Base-by-base conservation (phyloP, 2,888 invertebrate genomes). In the Netelia inedita region DNA sequence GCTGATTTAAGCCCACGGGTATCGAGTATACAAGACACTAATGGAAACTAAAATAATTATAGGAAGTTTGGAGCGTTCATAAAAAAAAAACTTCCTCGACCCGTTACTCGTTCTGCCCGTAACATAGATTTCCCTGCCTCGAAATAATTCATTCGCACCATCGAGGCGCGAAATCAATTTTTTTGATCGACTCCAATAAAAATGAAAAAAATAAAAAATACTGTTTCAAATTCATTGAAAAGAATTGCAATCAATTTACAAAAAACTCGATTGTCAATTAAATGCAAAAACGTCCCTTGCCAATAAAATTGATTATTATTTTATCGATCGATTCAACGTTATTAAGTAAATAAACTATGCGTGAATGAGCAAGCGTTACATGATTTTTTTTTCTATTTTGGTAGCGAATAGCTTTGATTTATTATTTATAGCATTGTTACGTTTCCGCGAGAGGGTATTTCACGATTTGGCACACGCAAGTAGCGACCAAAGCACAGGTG, bases 401-500 rank as follows among this genome's bases (percentile, higher is more conserved):
- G 55, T 11, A 8, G 16, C n/a, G 41, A 65, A 28, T 10, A 2
- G 9, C 2, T 19, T n/a, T 43, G 43, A 63, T 46, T 19, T 14
- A 50, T 76, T 57, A 46, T 57, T 68, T 57, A 43, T 65, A 53
- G 68, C 11, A 63, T 69, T 16, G 53, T 61, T 74, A 71, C 55
- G 5, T 59, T 55, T 66, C 50, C 14, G n/a, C 14, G 19, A 50
- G 19, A 50, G 5, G 11, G 43, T 16, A 72, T 73, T 73, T 53
- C 19, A 46, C 46, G 75, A 79, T 74, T 75, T 53, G 53, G 21
- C 6, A 0, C 55, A 19, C 19, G 55, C 16, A 19, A 14, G 16
- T 8, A n/a, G 57, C 46, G 41, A 71, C 59, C 69, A 46, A 74
- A 85, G 41, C 71, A 72, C 55, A 61, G 65, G 21, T 65, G 57